Evolutionary conservation across 2,113 vertebrate genomes (phyloP), one percentile per base, ranked within the genome.

Genomic region (Tachycineta bicolor): DNA sequence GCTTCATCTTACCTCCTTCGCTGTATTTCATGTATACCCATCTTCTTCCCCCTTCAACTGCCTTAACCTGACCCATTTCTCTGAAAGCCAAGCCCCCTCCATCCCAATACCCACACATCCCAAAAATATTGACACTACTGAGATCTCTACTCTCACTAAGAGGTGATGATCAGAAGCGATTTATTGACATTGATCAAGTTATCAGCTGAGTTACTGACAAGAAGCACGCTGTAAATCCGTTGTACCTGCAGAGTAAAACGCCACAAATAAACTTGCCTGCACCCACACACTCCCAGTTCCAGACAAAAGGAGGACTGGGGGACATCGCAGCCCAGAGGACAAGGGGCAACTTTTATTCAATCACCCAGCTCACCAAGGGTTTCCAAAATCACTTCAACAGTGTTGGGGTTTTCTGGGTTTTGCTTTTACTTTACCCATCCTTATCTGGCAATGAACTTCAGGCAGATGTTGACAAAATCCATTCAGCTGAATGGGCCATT

Each of bases 221-320:
- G 7, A 63, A 49, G 24, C 2, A 2, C 2, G 2, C 26, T 22
- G 46, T n/a, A 87, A 89, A 89, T n/a, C 47, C 9, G 0, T n/a
- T 24, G 60, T 24, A 34, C 58, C 47, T 31, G 62, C 84, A 84
- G 34, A 64, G 18, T 5, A 55, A 50, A 78, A 89, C 14, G 16
- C 33, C 16, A 14, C 4, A 28, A 24, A 62, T 4, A 23, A 83
- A 59, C 15, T 12, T 6, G 0, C 5, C 37, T 7, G 8, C 31
- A 33, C 1, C 1, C 25, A 5, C 14, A 37, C 13, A 11, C 23
- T 53, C 17, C 1, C 4, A 33, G n/a, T 4, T 86, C 58, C 0
- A 0, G 13, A 75, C 43, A 58, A 62, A 75, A 70, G 43, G 20
- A 86, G 55, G 74, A 74, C 0, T 33, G 12, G 8, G 4, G 8